Percentiles rank a stretch among this genome's conserved stretches.
These are phyloP conservation scores for Eucidaris tribuloides DNA, from an alignment of 35 echinoderm and acorn worm genomes.

Conservation along the genomic window DNA sequence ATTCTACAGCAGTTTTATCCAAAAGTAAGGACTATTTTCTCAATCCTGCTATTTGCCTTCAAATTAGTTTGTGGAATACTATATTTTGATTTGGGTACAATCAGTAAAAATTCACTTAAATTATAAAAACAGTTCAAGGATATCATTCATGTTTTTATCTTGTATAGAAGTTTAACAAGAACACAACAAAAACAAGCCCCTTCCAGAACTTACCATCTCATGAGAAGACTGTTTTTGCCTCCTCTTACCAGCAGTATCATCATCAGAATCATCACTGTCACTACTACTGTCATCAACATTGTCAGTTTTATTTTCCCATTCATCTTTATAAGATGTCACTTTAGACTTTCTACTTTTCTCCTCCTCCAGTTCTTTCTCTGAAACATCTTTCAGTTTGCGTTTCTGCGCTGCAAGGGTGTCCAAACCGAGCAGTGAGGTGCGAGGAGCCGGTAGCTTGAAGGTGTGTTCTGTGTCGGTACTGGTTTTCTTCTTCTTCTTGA, in stretches of 20 bases:
- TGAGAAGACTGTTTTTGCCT: slow-evolving; percentile 39
- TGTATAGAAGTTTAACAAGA: not conserved
- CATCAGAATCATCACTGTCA: slow-evolving; percentile 31
- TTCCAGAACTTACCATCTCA: slow-evolving; percentile 36
- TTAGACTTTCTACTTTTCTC: slow-evolving; percentile 74
- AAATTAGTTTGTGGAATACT: too few relatives aligned
- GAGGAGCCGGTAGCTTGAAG: slow-evolving; percentile 60
- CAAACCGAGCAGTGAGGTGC: slow-evolving; percentile 61
- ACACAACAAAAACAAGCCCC: too few relatives aligned
- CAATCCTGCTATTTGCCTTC: too few relatives aligned
- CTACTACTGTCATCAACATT: slow-evolving; percentile 40
- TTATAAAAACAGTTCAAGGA: too few relatives aligned
- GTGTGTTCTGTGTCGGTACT: not conserved
- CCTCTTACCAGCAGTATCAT: slow-evolving; percentile 35
- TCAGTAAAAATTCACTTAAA: too few relatives aligned
- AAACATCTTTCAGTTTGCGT: slow-evolving; percentile 51
- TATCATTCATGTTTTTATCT: not conserved
- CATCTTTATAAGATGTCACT: slow-evolving; percentile 76
- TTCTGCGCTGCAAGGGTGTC: slow-evolving; percentile 68
- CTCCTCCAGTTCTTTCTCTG: slow-evolving; percentile 42
- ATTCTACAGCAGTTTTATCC: too few relatives aligned
- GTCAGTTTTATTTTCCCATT: slow-evolving; percentile 55
- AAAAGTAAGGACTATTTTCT: too few relatives aligned
- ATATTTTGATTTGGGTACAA: too few relatives aligned
- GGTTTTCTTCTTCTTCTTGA: slow-evolving; percentile 77